These are phyloP conservation scores for Tylochromis polylepis DNA, from an alignment of 2,113 vertebrate genomes.

Conservation along the genomic window DNA sequence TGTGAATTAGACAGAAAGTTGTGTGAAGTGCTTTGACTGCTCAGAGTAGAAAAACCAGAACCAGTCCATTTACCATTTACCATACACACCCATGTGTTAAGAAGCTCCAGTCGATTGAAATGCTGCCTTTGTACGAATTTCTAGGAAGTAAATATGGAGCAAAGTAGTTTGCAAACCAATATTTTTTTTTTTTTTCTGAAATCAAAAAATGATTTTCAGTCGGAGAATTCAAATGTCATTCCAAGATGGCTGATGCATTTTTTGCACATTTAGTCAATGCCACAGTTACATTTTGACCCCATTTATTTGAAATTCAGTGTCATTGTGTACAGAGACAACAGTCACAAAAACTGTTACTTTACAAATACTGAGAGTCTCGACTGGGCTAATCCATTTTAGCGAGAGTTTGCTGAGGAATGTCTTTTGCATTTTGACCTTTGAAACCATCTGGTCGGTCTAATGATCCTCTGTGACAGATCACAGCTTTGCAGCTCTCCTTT, in stretches of 20 bases:
- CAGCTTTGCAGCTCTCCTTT: neutral
- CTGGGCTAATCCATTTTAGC: neutral
- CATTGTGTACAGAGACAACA: neutral
- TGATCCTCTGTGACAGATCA: neutral
- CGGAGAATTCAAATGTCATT: neutral
- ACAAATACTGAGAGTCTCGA: neutral
- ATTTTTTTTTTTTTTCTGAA: neutral
- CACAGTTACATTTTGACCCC: neutral
- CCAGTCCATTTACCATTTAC: neutral
- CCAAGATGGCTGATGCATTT: accelerated
- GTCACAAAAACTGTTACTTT: neutral
- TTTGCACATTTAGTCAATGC: neutral
- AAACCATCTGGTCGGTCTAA: neutral
- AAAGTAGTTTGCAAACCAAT: neutral
- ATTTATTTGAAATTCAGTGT: neutral
- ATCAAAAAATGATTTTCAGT: neutral
- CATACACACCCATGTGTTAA: neutral
- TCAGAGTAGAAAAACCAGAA: neutral
- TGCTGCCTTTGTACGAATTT: neutral
- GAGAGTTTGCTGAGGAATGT: neutral
- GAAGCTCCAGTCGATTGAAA: neutral
- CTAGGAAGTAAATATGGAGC: neutral
- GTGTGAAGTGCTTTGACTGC: neutral
- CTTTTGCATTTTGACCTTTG: neutral
- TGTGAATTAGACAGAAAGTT: neutral